Conservation (phyloP, 2,888 invertebrate genomes). For the Acrobasis suavella region DNA sequence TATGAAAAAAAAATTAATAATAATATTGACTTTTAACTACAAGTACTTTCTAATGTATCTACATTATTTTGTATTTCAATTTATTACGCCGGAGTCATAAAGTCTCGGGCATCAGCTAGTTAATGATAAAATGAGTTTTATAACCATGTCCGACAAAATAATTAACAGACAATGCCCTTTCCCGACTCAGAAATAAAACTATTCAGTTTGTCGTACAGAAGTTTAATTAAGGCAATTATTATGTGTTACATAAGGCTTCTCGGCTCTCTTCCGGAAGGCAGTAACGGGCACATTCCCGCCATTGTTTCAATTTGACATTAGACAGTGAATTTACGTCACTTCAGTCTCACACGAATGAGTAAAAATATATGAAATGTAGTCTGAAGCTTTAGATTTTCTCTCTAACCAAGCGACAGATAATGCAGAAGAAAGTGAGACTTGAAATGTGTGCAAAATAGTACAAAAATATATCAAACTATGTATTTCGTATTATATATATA, state of each 20-base stretch:
- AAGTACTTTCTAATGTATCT: no score
- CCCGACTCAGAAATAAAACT: constrained; percentile 1
- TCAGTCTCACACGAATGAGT: neutral
- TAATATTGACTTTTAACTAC: no score
- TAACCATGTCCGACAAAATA: neutral
- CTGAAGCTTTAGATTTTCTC: no score
- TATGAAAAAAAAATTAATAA: no score
- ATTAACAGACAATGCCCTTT: constrained; percentile 13
- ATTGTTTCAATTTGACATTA: constrained; percentile 44
- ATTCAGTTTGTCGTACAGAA: constrained; percentile 5
- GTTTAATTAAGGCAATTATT: constrained; percentile 20
- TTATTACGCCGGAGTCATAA: no score
- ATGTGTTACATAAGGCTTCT: constrained; percentile 50
- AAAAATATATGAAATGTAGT: neutral
- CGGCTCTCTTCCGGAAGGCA: constrained; percentile 50
- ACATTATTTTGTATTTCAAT: no score
- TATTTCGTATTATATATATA: no score
- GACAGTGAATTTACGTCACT: neutral
- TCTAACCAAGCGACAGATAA: no score
- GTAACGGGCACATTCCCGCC: constrained; percentile 41
- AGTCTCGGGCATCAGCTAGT: no score
- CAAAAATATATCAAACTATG: no score
- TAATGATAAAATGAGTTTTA: neutral
- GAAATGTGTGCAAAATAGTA: no score
- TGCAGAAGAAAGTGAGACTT: no score